These are phyloP conservation scores for Antechinus flavipes DNA, from an alignment of 2,113 vertebrate genomes.

Conservation along the genomic window DNA sequence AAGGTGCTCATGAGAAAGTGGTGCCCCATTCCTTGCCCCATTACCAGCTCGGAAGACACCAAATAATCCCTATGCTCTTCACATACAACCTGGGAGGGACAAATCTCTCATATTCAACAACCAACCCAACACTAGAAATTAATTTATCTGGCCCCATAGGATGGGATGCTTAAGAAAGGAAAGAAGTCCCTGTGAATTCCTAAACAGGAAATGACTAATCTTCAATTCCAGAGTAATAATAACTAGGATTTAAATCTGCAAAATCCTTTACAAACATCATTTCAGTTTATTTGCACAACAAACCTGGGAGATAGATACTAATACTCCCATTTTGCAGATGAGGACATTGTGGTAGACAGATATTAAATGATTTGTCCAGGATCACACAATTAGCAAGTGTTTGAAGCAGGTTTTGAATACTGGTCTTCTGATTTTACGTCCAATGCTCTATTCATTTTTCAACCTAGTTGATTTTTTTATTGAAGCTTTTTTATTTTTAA, in stretches of 20 bases:
- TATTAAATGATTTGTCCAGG: neutral
- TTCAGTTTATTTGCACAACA: neutral
- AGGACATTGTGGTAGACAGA: conserved; percentile 2
- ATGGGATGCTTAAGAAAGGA: neutral
- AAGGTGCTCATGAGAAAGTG: neutral
- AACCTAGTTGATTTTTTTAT: neutral
- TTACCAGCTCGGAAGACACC: neutral
- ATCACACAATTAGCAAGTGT: neutral
- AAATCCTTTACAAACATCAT: neutral
- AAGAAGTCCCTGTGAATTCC: neutral
- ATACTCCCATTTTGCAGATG: neutral
- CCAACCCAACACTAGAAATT: neutral
- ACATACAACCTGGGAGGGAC: neutral
- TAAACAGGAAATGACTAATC: neutral
- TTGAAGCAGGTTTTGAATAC: neutral
- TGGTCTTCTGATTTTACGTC: neutral
- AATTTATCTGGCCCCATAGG: neutral
- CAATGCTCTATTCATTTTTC: neutral
- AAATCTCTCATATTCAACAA: neutral
- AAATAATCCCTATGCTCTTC: neutral
- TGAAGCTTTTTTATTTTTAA: too few relatives aligned
- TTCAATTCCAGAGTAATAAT: neutral
- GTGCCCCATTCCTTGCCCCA: neutral
- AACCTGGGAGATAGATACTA: neutral
- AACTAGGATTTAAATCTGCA: neutral